Evolutionary conservation across 2,888 invertebrate genomes (phyloP), one percentile per base, ranked within the genome.

Genomic region (Cephus nigrinus): DNA sequence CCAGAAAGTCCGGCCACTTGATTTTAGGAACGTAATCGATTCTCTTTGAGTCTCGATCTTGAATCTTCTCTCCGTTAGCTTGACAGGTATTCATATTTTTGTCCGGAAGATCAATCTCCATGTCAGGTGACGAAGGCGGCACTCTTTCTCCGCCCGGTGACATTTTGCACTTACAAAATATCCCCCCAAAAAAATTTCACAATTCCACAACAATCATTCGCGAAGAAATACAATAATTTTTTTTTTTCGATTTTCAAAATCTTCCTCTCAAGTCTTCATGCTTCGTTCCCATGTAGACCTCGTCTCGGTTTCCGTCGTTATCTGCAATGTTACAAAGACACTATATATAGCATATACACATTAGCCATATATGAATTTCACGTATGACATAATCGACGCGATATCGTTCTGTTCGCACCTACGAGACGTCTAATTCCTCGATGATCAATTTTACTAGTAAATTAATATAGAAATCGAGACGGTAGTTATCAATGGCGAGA

Each of bases 1-100:
- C 96, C 30, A 92, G 88, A 2, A 96, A 92, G 89, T 96, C 96
- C 0, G 94, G 95, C 96, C 96, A 96, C 89, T 94, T 93, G 79
- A 96, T 94, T 83, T 92, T 92, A 3, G 96, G 93, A 80, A 91
- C 92, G 85, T 95, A 96, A 81, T 86, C 83, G 5, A 86, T 77
- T n/a, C 79, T 80, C 68, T 77, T 69, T n/a, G 31, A 34, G 69
- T 84, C 84, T 73, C 33, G 78, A 72, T 82, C 40, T 71, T 83
- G 79, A 75, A 92, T 91, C 87, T 92, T 91, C 33, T 90, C 89
- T 86, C 93, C 92, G 86, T 92, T 93, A 84, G 91, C 88, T 78
- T 84, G 88, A 69, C 77, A 75, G 5, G 75, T 76, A 69, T 79
- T 79, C 79, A 75, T 81, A 40, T 69, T 76, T 69, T 74, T 34